Base-by-base conservation (phyloP, 2,113 vertebrate genomes). In the Steatornis caripensis region DNA sequence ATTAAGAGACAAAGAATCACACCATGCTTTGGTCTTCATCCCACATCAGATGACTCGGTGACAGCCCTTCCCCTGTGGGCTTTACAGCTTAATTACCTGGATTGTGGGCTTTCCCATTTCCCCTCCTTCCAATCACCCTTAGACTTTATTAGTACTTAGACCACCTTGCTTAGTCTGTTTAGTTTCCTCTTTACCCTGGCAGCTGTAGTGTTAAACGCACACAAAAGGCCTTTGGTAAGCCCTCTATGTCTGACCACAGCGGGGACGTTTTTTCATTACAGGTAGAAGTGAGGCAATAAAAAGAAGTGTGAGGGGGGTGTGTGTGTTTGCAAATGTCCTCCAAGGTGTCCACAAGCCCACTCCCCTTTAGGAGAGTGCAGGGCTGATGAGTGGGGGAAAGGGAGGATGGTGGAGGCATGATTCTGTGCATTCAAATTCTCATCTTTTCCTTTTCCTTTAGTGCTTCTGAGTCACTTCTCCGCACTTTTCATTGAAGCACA, bases 41-140 rank as follows among this genome's bases (percentile, higher is more conserved):
- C 91, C 87, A 87, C 84, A 95, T 95, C 86, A 95, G 95, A 97
- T 97, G 96, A 87, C 90, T 96, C 65, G 84, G 91, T 97, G 96
- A 97, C 96, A 98, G 86, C 62, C 84, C 66, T 90, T 97, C 94
- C 94, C 93, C 88, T 58, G 76, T 92, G 95, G 93, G 95, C 89
- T 94, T 97, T 97, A 95, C 93, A 93, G 93, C 95, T 97, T 97
- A 97, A 98, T 97, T 97, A 97, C 91, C 89, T 95, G 94, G 89
- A 95, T 75, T 93, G 90, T 46, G 76, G 92, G 92, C 37, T 94
- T 95, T 74, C 85, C 82, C 70, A 66, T 95, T 95, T 92, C 94
- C 62, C 87, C 80, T 94, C 79, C 80, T 80, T 89, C 93, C 91
- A 72, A 75, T 84, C 92, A 61, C 34, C 36, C 76, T 53, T 37